These are phyloP conservation scores for Ormia ochracea DNA, from an alignment of 2,888 invertebrate genomes.

Conservation along the genomic window DNA sequence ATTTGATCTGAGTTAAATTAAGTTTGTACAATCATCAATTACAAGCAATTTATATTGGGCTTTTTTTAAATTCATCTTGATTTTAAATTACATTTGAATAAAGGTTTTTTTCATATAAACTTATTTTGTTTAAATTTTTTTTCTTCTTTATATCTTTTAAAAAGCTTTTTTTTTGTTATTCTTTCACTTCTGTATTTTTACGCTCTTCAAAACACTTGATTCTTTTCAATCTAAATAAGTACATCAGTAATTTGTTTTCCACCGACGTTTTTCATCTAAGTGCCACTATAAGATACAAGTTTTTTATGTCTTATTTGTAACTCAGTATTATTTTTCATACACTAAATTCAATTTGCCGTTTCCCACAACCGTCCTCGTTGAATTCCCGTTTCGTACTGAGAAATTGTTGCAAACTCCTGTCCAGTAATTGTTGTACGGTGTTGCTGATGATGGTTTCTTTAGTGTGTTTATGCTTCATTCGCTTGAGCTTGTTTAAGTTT, in stretches of 20 bases:
- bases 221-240: constrained; percentile 44
- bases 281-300: constrained; percentile 17
- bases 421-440: constrained; percentile 51
- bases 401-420: constrained; percentile 58
- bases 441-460: constrained; percentile 10
- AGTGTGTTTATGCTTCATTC: constrained; percentile 21
- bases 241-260: constrained; percentile 32
- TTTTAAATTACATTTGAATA: constrained; percentile 59
- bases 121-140: too few species aligned
- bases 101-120: constrained; percentile 21
- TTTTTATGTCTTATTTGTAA: constrained; percentile 39
- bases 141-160: constrained; percentile 24
- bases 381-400: constrained; percentile 73
- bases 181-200: constrained; percentile 15
- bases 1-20: constrained; percentile 27
- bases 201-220: constrained; percentile 36
- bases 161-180: constrained; percentile 8
- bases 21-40: constrained; percentile 44
- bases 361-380: constrained; percentile 67
- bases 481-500: constrained; percentile 36
- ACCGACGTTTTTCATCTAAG: constrained; percentile 19
- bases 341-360: constrained; percentile 31
- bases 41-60: constrained; percentile 42
- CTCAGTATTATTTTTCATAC: constrained; percentile 13
- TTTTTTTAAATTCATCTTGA: constrained; percentile 60